Conservation (phyloP, 2,797 vertebrate genomes). For the Knipowitschia caucasica region DNA sequence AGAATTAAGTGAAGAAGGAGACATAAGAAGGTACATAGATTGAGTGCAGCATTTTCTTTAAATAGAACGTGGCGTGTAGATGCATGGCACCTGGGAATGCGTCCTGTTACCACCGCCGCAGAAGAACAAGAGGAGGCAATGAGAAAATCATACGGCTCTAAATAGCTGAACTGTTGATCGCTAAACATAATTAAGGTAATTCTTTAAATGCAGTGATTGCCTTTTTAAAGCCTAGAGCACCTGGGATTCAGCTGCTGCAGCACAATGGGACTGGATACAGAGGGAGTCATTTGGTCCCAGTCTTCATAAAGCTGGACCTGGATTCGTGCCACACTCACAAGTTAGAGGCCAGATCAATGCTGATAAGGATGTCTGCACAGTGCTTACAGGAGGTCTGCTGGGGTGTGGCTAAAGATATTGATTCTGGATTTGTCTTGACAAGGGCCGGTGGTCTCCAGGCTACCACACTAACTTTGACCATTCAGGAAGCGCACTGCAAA, state of each 20-base stretch:
- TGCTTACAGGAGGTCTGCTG: neutral
- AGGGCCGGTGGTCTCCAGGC: slow-evolving; percentile 26
- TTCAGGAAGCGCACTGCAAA: too few relatives aligned
- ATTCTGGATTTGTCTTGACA: slow-evolving; percentile 38
- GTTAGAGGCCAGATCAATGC: slow-evolving; percentile 41
- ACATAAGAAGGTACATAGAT: neutral
- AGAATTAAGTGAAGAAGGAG: neutral
- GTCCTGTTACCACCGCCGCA: slow-evolving; percentile 1
- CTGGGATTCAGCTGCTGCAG: slow-evolving; percentile 23
- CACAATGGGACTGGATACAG: slow-evolving; percentile 13
- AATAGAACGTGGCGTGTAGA: slow-evolving; percentile 1
- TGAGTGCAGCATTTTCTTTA: neutral
- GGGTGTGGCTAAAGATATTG: slow-evolving; percentile 36
- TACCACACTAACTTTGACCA: too few relatives aligned
- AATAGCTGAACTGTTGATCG: slow-evolving; percentile 18
- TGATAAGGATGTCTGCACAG: slow-evolving; percentile 51
- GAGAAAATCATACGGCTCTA: slow-evolving; percentile 18
- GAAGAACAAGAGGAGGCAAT: neutral
- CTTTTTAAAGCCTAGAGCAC: slow-evolving; percentile 21
- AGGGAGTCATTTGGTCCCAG: slow-evolving; percentile 36
- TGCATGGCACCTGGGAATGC: neutral
- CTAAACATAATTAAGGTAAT: slow-evolving; percentile 29
- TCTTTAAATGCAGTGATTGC: slow-evolving; percentile 22
- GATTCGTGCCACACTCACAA: slow-evolving; percentile 47
- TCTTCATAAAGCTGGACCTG: slow-evolving; percentile 47